phyloP scores from a whole-genome alignment of 2,113 vertebrate genomes.

The Apistogramma diplotaenia region DNA sequence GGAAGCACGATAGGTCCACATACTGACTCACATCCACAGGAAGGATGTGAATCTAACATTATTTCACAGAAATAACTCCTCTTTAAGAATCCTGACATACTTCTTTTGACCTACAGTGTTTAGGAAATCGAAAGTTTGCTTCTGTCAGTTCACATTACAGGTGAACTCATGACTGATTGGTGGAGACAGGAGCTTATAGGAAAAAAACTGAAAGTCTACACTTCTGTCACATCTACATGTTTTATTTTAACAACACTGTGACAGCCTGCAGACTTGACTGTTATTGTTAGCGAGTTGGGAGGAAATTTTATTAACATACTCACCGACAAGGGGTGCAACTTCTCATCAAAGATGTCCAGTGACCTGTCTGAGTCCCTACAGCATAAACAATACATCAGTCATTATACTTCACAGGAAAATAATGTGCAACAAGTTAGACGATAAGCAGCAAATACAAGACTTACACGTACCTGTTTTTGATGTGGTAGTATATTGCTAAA shows the following conservation, averaged over 20 bases:
- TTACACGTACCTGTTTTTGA: conserved; percentile 95
- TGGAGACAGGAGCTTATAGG: background rate
- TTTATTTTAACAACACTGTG: background rate
- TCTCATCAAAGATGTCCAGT: conserved; percentile 99
- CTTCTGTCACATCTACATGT: background rate
- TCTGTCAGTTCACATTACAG: background rate
- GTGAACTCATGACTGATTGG: background rate
- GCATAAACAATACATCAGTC: background rate
- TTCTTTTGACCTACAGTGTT: background rate
- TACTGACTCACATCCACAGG: background rate
- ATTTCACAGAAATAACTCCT: background rate
- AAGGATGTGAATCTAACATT: background rate
- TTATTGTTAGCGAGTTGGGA: background rate
- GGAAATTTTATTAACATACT: conserved; percentile 15
- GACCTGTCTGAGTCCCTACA: conserved; percentile 90
- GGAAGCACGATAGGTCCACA: background rate
- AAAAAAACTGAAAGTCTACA: background rate
- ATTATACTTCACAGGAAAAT: conserved; percentile 16
- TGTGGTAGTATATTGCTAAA: conserved; percentile 96
- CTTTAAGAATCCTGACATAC: background rate
- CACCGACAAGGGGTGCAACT: conserved; percentile 97
- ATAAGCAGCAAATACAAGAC: background rate
- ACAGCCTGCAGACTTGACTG: background rate
- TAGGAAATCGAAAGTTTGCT: background rate
- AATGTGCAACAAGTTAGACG: background rate